These are phyloP conservation scores for Cettia cetti DNA, from an alignment of 2,113 vertebrate genomes.

Conservation along the genomic window DNA sequence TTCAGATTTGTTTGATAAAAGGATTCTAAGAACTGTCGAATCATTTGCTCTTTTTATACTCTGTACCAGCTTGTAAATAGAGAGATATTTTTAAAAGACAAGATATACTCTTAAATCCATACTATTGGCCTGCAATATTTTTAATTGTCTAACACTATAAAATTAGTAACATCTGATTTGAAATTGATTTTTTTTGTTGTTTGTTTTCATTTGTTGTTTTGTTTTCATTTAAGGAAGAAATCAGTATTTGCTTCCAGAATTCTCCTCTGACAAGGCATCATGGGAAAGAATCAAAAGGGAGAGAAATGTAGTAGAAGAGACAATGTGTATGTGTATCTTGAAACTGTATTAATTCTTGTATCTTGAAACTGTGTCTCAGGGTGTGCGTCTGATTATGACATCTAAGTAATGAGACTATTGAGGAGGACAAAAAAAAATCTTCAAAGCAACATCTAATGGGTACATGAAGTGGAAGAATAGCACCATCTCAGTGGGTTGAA, in stretches of 20 bases:
- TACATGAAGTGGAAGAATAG: background rate
- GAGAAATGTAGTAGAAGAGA: background rate
- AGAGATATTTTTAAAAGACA: background rate
- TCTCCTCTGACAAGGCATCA: background rate
- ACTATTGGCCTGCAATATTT: constrained; percentile 4
- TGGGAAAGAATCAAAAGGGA: background rate
- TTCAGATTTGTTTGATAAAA: background rate
- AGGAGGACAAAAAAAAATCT: background rate
- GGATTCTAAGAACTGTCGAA: background rate
- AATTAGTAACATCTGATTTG: constrained; percentile 34
- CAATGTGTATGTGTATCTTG: background rate
- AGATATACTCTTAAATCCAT: background rate
- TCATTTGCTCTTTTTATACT: background rate
- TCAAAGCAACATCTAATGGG: background rate
- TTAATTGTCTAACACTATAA: constrained; percentile 18
- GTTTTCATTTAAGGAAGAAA: background rate
- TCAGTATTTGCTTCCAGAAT: background rate
- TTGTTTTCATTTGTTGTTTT: background rate
- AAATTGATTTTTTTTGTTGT: background rate
- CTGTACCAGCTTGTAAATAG: background rate
- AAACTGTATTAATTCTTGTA: background rate
- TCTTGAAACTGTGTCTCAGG: background rate
- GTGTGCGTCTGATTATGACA: background rate
- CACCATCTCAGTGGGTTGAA: background rate
- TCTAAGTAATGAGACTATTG: background rate